Base-by-base conservation (phyloP, 30 jellyfish, hydroid and myxozoan species). In the Aurelia sp. region DNA sequence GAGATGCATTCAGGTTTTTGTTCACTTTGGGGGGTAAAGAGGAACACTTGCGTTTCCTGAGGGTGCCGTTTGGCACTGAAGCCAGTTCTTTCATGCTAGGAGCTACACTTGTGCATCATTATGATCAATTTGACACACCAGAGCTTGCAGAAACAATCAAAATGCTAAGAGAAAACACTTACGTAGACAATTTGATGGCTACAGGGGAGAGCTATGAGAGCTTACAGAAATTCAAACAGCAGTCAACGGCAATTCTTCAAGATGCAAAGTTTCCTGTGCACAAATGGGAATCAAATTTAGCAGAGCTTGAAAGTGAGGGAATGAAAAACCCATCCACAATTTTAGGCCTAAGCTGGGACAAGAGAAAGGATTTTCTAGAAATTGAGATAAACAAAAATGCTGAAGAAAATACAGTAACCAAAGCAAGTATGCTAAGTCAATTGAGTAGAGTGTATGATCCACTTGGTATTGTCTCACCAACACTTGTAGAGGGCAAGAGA, bases 51-150 rank as follows among this genome's bases (percentile, higher is more conserved):
- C 69, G 84, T 22, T 72, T 72, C 47, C 18, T 48, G 69, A 72
- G 70, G 53, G 47, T 72, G 50, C 84, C 84, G 8, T 70, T 70
- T 72, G 69, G 84, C 53, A 59, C 50, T 4, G 70, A 72, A 72
- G 84, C 68, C 48, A 13, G 71, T 51, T 37, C 84, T 17, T 72
- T 72, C 68, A 3, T 72, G 84, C 84, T 72, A 22, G 81, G 81
- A 41, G 81, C 63, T 22, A 70, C 62, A 13, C 62, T 37, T 37
- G 47, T 18, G 57, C 17, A 73, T 23, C 85, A 73, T 53, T 73
- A 51, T 73, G 72, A 73, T 16, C 0, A 73, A 6, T 73, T 2
- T 73, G 85, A 48, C 20, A 21, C 11, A 12, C 72, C 73, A 73
- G 71, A 73, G 27, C 0, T 73, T 8, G 72, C 6, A 6, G 73